Evolutionary conservation across 2,113 vertebrate species (phyloP), one percentile per base, ranked within the genome.

Genomic region (Hymenochirus boettgeri): DNA sequence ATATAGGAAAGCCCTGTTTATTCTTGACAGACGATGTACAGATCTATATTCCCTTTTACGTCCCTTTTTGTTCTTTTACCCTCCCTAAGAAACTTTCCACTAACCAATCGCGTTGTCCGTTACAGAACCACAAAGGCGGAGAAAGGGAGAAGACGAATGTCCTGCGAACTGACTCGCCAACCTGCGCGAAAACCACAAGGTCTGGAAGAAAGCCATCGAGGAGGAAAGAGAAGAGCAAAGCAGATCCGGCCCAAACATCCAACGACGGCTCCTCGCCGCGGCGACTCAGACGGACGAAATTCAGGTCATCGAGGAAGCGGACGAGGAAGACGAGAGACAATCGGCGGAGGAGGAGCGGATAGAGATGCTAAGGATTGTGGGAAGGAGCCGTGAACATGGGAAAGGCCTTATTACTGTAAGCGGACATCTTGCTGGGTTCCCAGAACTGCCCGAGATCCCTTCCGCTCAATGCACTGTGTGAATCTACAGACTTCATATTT

Each of bases 221-320:
- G 92, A 97, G 59, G 95, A 98, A n/a, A 73, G 94, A 96, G 69
- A 92, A 92, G 79, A 84, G 53, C 78, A 93, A 93, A 79, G 18
- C 61, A 62, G 91, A 97, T 66, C 86, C 82, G 26, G 73, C 76
- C 62, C 90, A 91, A 71, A 85, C 87, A 74, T 88, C 87, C 72
- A 73, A 72, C 55, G 88, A 91, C 47, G 86, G 73, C 55, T 74
- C 82, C n/a, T n/a, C n/a, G 74, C 82, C 64, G 80, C 92, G 55
- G 84, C 83, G 77, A 80, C 84, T 88, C 93, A 74, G 72, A 42
- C 82, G 13, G 85, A 91, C 35, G 95, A 98, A 48, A 98, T 98
- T 80, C 92, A 97, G 87, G 94, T 96, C 72, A 98, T 97, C 72
- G 91, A 97, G 83, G 95, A 98, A 77, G 91, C 94, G 51, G 96